A percentile compares a stretch with the other conserved stretches of the same genome.
phyloP scores from a whole-genome alignment of 2,113 vertebrate genomes.

The Cryptoleucopteryx plumbea region DNA sequence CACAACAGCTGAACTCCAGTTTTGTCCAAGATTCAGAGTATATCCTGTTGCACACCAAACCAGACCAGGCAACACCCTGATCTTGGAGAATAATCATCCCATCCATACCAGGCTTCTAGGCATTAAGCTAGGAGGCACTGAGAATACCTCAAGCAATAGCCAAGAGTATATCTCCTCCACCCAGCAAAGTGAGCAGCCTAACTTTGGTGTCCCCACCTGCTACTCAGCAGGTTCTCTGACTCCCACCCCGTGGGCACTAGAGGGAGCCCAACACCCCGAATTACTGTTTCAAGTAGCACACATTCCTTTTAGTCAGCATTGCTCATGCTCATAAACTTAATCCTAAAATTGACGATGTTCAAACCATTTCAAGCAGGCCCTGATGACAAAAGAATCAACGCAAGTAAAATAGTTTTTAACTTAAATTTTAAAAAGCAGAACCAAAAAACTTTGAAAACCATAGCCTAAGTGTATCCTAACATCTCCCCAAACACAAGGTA shows the following conservation, averaged over 20 bases:
- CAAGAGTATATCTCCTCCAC: accelerated
- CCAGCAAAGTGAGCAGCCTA: neutral
- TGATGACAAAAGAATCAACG: neutral
- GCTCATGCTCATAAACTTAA: neutral
- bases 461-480: neutral
- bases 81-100: neutral
- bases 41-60: neutral
- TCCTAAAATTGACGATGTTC: neutral
- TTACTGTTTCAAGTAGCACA: neutral
- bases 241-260: neutral
- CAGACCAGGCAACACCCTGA: neutral
- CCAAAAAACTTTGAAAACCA: neutral
- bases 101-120: neutral
- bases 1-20: neutral
- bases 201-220: accelerated
- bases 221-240: neutral
- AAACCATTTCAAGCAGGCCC: neutral
- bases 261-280: neutral
- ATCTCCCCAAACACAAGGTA: neutral
- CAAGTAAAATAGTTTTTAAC: neutral
- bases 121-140: neutral
- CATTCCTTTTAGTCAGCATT: accelerated
- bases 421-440: neutral
- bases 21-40: neutral
- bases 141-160: neutral